phyloP scores from a whole-genome alignment of 2,113 vertebrate genomes.

The Pan paniscus region DNA sequence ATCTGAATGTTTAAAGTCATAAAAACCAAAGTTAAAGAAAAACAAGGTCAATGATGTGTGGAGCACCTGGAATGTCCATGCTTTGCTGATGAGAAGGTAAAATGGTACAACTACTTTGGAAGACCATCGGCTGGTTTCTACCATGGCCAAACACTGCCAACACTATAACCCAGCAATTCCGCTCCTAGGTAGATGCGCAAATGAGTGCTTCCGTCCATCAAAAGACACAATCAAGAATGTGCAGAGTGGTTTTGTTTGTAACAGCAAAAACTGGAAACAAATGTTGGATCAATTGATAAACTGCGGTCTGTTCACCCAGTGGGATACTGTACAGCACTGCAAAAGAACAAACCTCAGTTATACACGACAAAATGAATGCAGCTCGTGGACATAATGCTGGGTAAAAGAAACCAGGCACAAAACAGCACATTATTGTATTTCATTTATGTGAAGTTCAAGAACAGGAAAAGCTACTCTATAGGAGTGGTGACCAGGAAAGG shows the following conservation, averaged over 20 bases:
- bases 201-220: too few relatives aligned
- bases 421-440: background rate
- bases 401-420: background rate
- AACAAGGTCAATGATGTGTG: background rate
- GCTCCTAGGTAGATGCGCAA: background rate
- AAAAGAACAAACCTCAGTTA: background rate
- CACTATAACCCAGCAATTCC: background rate
- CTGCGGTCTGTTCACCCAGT: rapidly evolving
- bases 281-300: background rate
- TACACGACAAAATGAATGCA: background rate
- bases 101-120: background rate
- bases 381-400: too few relatives aligned
- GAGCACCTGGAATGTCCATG: background rate
- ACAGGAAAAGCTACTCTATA: background rate
- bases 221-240: too few relatives aligned
- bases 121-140: rapidly evolving
- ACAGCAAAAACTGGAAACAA: too few relatives aligned
- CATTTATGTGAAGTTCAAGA: background rate
- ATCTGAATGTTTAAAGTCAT: background rate
- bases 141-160: background rate
- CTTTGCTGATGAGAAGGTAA: background rate
- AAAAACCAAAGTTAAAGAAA: background rate
- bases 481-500: background rate
- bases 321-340: background rate
- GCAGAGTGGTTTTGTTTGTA: too few relatives aligned